Evolutionary conservation across 1,140 invertebrate species (phyloP), one percentile per base, ranked within the genome.

Genomic region (Pseudomyrmex dendroicus): DNA sequence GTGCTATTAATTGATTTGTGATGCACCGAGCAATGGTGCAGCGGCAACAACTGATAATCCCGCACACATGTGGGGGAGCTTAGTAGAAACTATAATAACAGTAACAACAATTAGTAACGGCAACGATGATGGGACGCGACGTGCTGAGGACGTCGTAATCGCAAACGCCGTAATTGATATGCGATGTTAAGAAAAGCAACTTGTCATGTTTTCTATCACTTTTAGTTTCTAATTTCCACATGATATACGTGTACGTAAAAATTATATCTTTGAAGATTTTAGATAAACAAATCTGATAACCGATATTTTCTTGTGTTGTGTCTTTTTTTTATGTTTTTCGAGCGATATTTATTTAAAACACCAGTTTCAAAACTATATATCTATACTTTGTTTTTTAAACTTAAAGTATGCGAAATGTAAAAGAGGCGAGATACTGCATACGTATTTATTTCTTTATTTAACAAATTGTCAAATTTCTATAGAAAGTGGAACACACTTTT

Each of bases 31-130:
- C 15, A 68, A 56, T 68, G n/a, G 12, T 67, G 50, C 35, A 48
- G 17, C 44, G 17, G 12, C n/a, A 67, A 72, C 57, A 63, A 73
- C 35, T 25, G 70, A 61, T 73, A 8, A 72, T 17, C 48, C 10
- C 13, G 22, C 35, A 35, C 35, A 35, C 5, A 35, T 4, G 35
- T 35, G 22, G 1, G 72, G n/a, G 13, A 73, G 20, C 7, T 35
- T 62, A 52, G 15, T 73, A 73, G 46, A 73, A 72, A 73, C 50
- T 17, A 73, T 44, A 17, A 48, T 50, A 56, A 59, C 17, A 66
- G 8, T 22, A 52, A 70, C 25, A 50, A 50, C 10, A 72, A 76
- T 46, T 15, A 66, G 20, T 54, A 25, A 15, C 12, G 1, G 15
- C 13, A 10, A 50, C 12, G 2, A 50, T 2, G 84, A 63, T 25